phyloP scores from a whole-genome alignment of 64 coral and sea anemone species.

The Orbicella faveolata region DNA sequence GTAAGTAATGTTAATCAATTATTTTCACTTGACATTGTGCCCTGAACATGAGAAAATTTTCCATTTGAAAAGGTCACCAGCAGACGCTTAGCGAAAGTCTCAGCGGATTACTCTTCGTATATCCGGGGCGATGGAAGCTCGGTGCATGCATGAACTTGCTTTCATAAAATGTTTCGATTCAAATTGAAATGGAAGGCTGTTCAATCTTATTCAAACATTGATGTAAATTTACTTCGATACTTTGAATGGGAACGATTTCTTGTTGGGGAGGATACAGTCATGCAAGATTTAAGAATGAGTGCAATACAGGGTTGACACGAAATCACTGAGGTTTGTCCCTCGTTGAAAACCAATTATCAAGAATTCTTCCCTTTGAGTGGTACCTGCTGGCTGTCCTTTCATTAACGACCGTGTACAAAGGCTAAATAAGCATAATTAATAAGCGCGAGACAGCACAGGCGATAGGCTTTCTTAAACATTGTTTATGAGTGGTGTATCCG shows the following conservation, averaged over 20 bases:
- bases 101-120: neutral
- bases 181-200: slow-evolving; percentile 15
- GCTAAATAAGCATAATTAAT: slow-evolving; percentile 57
- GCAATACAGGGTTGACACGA: neutral
- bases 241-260: neutral
- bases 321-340: slow-evolving; percentile 10
- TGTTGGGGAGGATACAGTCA: neutral
- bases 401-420: slow-evolving; percentile 41
- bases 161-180: slow-evolving; percentile 2
- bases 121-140: neutral
- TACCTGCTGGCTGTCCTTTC: slow-evolving; percentile 28
- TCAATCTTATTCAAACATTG: neutral
- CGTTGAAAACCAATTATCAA: slow-evolving; percentile 43
- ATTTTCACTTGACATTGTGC: neutral
- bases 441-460: slow-evolving; percentile 28
- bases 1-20: neutral
- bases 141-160: neutral
- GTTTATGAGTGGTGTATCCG: neutral
- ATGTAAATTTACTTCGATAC: neutral
- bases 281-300: slow-evolving; percentile 1
- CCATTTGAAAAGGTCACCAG: neutral
- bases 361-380: slow-evolving; percentile 21
- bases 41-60: neutral
- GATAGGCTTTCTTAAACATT: slow-evolving; percentile 19
- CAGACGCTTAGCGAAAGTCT: neutral